Conservation (phyloP, 2,113 vertebrate genomes). For the Recurvirostra avosetta region DNA sequence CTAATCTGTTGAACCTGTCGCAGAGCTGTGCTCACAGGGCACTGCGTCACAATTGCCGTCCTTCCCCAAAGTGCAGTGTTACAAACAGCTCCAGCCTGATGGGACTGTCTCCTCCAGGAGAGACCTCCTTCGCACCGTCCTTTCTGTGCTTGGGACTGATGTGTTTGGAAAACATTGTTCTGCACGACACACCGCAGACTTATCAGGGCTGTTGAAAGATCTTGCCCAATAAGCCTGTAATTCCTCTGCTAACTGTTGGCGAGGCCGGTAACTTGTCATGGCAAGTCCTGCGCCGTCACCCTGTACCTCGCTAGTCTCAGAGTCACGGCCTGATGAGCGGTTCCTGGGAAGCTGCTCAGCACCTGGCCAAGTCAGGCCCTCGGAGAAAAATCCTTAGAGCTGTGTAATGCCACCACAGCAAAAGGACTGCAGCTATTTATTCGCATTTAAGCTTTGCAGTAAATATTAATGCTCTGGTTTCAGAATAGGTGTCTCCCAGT, state of each 20-base stretch:
- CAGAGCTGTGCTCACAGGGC: neutral
- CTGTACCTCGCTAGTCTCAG: neutral
- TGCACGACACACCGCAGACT: neutral
- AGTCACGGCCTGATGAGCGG: neutral
- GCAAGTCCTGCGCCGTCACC: neutral
- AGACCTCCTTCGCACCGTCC: accelerated
- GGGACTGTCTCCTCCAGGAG: neutral
- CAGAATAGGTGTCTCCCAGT: neutral
- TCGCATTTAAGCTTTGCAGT: neutral
- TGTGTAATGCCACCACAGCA: neutral
- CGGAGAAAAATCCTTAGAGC: neutral
- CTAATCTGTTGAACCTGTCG: neutral
- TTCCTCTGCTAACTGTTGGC: conserved; percentile 22
- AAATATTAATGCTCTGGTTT: neutral
- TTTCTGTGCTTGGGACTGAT: neutral
- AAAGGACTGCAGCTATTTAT: neutral
- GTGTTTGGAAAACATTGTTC: conserved; percentile 3
- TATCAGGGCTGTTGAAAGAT: neutral
- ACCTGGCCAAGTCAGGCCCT: neutral
- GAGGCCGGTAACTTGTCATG: neutral
- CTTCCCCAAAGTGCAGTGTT: neutral
- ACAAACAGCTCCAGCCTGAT: neutral
- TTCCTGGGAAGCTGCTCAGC: neutral
- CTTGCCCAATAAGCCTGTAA: neutral
- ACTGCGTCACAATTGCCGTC: neutral